Conservation (phyloP, 2,888 invertebrate genomes). For the Steinernema hermaphroditum region DNA sequence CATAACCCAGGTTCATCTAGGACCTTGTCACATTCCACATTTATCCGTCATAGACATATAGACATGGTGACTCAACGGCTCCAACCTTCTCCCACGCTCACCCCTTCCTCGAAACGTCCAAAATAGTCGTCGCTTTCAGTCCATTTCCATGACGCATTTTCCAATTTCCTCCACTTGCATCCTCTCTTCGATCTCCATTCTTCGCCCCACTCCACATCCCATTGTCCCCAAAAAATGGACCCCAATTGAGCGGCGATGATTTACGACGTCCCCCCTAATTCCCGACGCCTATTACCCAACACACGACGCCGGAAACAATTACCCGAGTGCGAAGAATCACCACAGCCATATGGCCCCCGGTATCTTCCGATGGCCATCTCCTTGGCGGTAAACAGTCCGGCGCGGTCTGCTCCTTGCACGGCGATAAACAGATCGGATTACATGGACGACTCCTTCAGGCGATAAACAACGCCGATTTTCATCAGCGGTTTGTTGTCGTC, state of each 20-base stretch:
- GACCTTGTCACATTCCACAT: too few relatives aligned
- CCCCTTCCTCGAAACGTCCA: too few relatives aligned
- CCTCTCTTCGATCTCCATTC: neutral
- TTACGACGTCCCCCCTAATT: neutral
- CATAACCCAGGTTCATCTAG: too few relatives aligned
- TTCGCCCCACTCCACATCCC: neutral
- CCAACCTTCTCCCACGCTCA: too few relatives aligned
- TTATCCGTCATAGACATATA: too few relatives aligned
- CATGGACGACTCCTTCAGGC: neutral
- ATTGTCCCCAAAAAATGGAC: neutral
- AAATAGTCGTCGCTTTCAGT: too few relatives aligned
- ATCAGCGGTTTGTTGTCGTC: neutral
- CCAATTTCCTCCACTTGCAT: neutral
- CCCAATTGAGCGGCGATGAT: constrained; percentile 14
- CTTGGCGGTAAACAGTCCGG: neutral
- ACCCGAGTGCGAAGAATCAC: neutral
- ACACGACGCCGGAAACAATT: constrained; percentile 1
- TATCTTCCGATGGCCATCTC: neutral
- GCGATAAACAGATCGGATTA: neutral
- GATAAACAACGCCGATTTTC: neutral
- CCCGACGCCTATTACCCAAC: neutral
- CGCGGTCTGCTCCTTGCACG: neutral
- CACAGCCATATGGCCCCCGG: neutral
- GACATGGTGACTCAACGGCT: too few relatives aligned
- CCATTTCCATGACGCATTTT: too few relatives aligned